Conservation (phyloP, 2,888 invertebrate species). For the Cabera pusaria region DNA sequence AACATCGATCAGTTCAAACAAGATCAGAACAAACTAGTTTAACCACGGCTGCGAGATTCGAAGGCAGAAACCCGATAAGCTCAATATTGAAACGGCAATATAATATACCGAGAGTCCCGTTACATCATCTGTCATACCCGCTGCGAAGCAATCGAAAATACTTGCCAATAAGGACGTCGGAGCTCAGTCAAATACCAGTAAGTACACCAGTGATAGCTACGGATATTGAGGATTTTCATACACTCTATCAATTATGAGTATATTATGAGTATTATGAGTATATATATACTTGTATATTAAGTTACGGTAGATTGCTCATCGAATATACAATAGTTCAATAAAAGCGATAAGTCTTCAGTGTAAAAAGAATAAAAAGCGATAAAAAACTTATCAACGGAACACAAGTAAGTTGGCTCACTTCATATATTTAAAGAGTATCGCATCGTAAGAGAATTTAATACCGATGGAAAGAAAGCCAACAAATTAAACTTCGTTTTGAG, state of each 20-base stretch:
- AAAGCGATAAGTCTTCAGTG: too few species aligned
- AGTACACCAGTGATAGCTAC: neutral
- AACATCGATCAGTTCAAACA: slow-evolving; percentile 1
- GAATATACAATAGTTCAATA: too few species aligned
- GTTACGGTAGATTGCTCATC: too few species aligned
- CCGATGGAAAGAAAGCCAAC: slow-evolving; percentile 43
- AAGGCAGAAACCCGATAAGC: slow-evolving; percentile 1
- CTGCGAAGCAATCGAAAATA: slow-evolving; percentile 29
- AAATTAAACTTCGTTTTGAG: slow-evolving; percentile 51
- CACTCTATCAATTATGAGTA: too few species aligned
- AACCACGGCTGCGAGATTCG: neutral
- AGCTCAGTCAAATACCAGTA: slow-evolving; percentile 20
- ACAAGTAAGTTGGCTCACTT: too few species aligned
- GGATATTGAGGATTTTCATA: too few species aligned
- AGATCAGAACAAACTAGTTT: slow-evolving; percentile 2
- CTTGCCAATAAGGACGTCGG: slow-evolving; percentile 23
- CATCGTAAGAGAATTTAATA: slow-evolving; percentile 32
- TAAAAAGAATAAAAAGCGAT: too few species aligned
- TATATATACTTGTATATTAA: too few species aligned
- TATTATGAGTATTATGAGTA: too few species aligned
- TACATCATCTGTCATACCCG: slow-evolving; percentile 29
- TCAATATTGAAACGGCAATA: slow-evolving; percentile 14
- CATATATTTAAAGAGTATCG: slow-evolving; percentile 7
- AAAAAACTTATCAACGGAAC: too few species aligned
- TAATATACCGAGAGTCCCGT: slow-evolving; percentile 26